A percentile compares a stretch with the other conserved stretches of the same genome.
phyloP scores from a whole-genome alignment of 1,140 invertebrate species.

The Andricus grossulariae region DNA sequence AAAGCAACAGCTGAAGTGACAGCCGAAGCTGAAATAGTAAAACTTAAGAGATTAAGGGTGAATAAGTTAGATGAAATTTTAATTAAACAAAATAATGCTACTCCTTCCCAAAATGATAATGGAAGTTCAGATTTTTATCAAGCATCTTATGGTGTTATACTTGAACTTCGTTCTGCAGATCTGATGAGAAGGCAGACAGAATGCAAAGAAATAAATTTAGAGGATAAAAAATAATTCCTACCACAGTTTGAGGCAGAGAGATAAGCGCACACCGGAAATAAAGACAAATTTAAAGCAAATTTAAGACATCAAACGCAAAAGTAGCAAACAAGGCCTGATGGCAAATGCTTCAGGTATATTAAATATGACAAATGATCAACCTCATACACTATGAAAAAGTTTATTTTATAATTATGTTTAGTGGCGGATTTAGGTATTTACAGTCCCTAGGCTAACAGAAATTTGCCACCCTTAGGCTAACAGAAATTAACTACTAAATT shows the following conservation, averaged over 20 bases:
- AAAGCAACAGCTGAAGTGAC: too few species aligned
- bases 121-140: slow-evolving; percentile 47
- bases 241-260: slow-evolving; percentile 44
- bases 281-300: slow-evolving; percentile 1
- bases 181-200: slow-evolving; percentile 30
- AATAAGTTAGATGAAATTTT: too few species aligned
- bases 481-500: too few species aligned
- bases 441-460: too few species aligned
- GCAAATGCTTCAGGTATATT: slow-evolving; percentile 37
- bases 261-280: slow-evolving; percentile 31
- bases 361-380: slow-evolving; percentile 30
- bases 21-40: too few species aligned
- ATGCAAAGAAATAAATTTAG: slow-evolving; percentile 37
- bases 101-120: too few species aligned
- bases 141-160: slow-evolving; percentile 30
- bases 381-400: slow-evolving; percentile 28
- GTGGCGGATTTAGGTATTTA: too few species aligned
- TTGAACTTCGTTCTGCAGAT: slow-evolving; percentile 38
- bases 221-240: slow-evolving; percentile 41
- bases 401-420: slow-evolving; percentile 38
- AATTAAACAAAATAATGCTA: too few species aligned
- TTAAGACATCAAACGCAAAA: not conserved
- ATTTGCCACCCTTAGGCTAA: too few species aligned
- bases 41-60: too few species aligned
- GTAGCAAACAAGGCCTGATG: slow-evolving; percentile 31